Conservation (phyloP, 2,113 vertebrate species). For the Indicator maculatus region DNA sequence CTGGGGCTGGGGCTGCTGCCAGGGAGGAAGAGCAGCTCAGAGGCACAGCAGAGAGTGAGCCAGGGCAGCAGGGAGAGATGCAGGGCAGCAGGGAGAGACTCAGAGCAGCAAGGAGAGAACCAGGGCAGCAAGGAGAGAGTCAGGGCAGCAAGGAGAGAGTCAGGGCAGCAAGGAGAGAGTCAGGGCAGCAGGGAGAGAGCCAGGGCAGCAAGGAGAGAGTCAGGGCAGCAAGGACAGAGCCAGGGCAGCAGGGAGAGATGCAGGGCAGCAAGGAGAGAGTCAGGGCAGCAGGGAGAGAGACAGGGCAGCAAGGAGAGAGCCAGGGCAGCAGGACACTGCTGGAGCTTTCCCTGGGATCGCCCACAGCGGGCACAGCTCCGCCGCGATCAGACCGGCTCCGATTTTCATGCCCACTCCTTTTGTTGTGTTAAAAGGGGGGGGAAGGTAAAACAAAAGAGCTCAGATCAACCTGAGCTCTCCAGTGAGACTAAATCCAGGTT, state of each 20-base stretch:
- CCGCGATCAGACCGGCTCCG: rapidly evolving
- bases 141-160: no score
- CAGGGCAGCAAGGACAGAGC: no score
- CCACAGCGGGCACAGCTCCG: rapidly evolving
- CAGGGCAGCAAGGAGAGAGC: no score
- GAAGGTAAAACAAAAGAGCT: not conserved
- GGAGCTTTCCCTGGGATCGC: not conserved
- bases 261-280: no score
- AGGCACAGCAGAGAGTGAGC: no score
- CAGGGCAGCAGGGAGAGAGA: no score
- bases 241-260: no score
- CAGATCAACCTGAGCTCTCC: not conserved
- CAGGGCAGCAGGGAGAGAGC: not conserved
- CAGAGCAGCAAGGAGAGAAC: no score
- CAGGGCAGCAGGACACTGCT: not conserved
- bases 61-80: no score
- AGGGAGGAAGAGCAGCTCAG: not conserved
- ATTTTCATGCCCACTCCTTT: not conserved
- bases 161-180: no score
- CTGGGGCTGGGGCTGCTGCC: not conserved
- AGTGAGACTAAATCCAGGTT: not conserved
- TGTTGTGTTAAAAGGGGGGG: not conserved
- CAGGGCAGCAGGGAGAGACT: no score
- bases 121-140: no score
- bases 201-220: not conserved